Conservation (phyloP, 2,888 invertebrate genomes). For the Malachius bipustulatus region DNA sequence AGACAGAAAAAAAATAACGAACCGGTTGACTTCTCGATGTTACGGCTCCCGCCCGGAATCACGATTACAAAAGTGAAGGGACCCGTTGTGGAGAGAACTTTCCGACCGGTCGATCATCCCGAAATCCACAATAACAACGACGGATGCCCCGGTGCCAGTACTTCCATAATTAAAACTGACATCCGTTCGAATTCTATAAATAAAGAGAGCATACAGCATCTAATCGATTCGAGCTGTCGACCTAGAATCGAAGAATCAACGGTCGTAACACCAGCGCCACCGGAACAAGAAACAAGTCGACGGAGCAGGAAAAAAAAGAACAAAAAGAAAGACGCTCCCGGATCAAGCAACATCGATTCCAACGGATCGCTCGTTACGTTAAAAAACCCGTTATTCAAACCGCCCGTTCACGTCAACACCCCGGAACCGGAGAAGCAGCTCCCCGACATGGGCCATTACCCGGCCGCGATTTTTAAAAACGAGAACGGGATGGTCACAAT, state of each 20-base stretch:
- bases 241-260: slow-evolving; percentile 39
- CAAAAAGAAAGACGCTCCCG: slow-evolving; percentile 33
- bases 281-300: too few species aligned
- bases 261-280: slow-evolving; percentile 19
- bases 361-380: slow-evolving; percentile 51
- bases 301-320: slow-evolving; percentile 45
- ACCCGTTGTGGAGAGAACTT: slow-evolving; percentile 31
- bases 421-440: slow-evolving; percentile 22
- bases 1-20: too few species aligned
- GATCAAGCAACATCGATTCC: slow-evolving; percentile 8
- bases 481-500: slow-evolving; percentile 77
- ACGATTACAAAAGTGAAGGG: slow-evolving; percentile 41
- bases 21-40: too few species aligned
- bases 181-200: slow-evolving; percentile 14
- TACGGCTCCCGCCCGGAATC: too few species aligned
- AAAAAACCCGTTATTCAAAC: slow-evolving; percentile 66
- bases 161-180: too few species aligned
- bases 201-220: slow-evolving; percentile 8
- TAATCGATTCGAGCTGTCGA: slow-evolving; percentile 37
- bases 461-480: slow-evolving; percentile 55
- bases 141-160: too few species aligned
- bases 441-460: slow-evolving; percentile 34
- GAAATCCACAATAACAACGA: too few species aligned
- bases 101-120: slow-evolving; percentile 21
- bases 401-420: slow-evolving; percentile 31